phyloP scores from a whole-genome alignment of 2,888 invertebrate genomes.

The Oeneis ivallda region DNA sequence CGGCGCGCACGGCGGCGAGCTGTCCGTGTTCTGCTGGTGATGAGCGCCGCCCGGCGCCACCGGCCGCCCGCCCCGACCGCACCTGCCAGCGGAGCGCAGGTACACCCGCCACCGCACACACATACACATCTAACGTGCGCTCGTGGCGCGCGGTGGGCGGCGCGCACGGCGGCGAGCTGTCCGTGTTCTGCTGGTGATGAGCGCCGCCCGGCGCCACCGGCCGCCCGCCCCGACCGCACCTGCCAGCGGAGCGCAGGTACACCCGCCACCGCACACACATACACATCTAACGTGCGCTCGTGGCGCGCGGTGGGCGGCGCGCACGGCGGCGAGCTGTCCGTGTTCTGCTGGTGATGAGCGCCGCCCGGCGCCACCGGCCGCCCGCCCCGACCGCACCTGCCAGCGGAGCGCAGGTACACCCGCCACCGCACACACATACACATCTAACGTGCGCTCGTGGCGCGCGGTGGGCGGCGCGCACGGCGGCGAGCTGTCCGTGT shows the following conservation, averaged over 20 bases:
- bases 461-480: conserved; percentile 1
- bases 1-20: no score
- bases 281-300: background rate
- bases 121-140: no score
- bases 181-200: conserved; percentile 91
- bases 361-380: background rate
- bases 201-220: conserved; percentile 30
- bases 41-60: no score
- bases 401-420: background rate
- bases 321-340: background rate
- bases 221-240: conserved; percentile 16
- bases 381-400: background rate
- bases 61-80: no score
- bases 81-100: no score
- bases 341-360: background rate
- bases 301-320: background rate
- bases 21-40: no score
- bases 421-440: no score
- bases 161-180: conserved; percentile 85
- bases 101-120: no score
- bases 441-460: background rate
- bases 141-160: conserved; percentile 87
- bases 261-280: no score
- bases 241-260: conserved; percentile 2
- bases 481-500: background rate